Evolutionary conservation across 2,797 vertebrate species (phyloP), one percentile per base, ranked within the genome.

Genomic region (Thaleichthys pacificus): DNA sequence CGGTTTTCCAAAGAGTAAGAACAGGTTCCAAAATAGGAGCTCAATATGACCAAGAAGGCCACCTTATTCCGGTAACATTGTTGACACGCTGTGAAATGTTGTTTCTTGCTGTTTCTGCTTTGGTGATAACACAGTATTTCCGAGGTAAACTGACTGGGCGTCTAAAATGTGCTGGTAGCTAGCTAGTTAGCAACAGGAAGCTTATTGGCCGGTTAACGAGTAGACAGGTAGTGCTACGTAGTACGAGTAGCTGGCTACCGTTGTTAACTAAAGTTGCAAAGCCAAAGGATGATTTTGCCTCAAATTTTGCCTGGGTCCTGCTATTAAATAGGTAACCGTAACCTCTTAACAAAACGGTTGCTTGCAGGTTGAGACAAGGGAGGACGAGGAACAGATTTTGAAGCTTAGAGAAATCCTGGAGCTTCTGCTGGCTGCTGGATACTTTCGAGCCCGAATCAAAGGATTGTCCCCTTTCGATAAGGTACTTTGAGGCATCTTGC

Each of bases 401-500:
- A 99, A 99, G 77, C 79, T 99, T 84, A 77, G 91, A 1, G 97
- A 99, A 87, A 99, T 98, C 87, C 89, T 99, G 87, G 97, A 99
- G 84, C 93, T 99, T 3, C 90, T 99, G 88, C 92, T 99, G 82
- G 97, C 96, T 28, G 97, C 97, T 71, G 97, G 97, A 4, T 99
- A 99, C 90, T 99, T 99, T 85, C 88, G 97, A 77, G 96, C 97
- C 28, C 93, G 97, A 68, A 99, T 99, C 84, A 99, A 99, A 86
- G 97, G 97, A 0, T 87, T 99, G 30, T 97, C 97, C 1, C 94
- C 97, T 1, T 99, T 99, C 83, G 97, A 99, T 84, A 99, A 99
- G 95, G 97, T 97, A 82, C 81, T 80, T 12, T 12, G 38, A n/a
- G 21, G 1, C 9, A 21, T 14, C 8, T n/a, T 61, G n/a, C 3